These are phyloP conservation scores for Xanthia icteritia DNA, from an alignment of 2,888 invertebrate species.

Conservation along the genomic window DNA sequence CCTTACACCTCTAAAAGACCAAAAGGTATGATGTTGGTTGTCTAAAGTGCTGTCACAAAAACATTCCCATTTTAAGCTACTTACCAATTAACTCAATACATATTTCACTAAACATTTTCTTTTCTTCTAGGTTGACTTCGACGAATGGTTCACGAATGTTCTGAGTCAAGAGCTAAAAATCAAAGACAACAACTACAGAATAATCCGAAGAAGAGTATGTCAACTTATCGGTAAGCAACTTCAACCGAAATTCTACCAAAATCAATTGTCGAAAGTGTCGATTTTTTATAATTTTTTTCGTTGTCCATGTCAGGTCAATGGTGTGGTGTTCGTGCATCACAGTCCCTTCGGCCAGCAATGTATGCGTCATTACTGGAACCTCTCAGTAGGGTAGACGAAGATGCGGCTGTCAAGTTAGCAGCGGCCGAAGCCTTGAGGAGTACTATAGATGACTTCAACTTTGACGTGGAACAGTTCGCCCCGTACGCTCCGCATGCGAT, in stretches of 20 bases:
- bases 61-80: neutral
- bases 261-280: accelerated
- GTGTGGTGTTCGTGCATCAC: conserved; percentile 95
- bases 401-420: conserved; percentile 96
- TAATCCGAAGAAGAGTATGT: conserved; percentile 95
- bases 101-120: neutral
- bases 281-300: neutral
- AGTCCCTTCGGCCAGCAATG: conserved; percentile 94
- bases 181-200: conserved; percentile 95
- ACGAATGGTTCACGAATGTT: conserved; percentile 96
- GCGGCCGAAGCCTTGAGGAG: conserved; percentile 95
- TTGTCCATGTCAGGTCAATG: conserved; percentile 88
- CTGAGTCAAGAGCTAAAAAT: conserved; percentile 95
- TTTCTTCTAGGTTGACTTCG: conserved; percentile 93
- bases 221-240: conserved; percentile 93
- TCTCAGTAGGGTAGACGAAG: conserved; percentile 92
- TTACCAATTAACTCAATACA: neutral
- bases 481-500: conserved; percentile 95
- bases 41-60: too few species aligned
- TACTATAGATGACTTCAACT: conserved; percentile 98
- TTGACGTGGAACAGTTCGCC: conserved; percentile 95
- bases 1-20: too few species aligned
- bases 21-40: too few species aligned
- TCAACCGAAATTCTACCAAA: neutral
- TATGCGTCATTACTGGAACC: conserved; percentile 95